Percentiles rank a stretch among this genome's conserved stretches.
Evolutionary conservation across 2,113 vertebrate species (phyloP).

Genomic region (Panthera leo): DNA sequence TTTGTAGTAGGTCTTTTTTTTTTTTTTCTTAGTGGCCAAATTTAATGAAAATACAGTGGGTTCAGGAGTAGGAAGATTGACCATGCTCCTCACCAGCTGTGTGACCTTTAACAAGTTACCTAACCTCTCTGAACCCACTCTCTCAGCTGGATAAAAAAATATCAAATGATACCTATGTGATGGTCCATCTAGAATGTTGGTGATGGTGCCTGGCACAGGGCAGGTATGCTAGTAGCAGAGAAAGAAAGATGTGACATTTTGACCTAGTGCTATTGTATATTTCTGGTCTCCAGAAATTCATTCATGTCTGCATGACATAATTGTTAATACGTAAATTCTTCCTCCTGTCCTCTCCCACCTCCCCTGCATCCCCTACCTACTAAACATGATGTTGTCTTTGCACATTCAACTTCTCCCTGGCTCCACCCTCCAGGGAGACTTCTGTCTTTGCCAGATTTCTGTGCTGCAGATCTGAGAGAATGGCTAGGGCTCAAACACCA

Average conservation of each 20-base stretch:
- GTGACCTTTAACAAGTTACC: constrained; percentile 32
- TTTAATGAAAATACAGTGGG: background rate
- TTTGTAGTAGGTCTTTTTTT: background rate
- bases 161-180: background rate
- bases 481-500: background rate
- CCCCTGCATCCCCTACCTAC: background rate
- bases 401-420: background rate
- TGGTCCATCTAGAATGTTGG: background rate
- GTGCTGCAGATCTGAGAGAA: background rate
- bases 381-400: background rate
- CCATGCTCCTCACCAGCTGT: background rate
- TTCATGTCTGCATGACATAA: background rate
- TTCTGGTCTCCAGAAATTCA: background rate
- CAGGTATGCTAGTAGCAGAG: background rate
- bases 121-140: constrained; percentile 50
- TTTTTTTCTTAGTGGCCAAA: background rate
- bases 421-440: background rate
- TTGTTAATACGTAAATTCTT: background rate
- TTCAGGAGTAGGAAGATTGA: background rate
- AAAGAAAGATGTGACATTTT: background rate
- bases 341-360: background rate
- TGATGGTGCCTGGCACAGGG: background rate
- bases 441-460: background rate
- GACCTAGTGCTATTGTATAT: background rate
- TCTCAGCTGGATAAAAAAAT: background rate